A percentile compares a stretch with the other conserved stretches of the same genome.
Conservation (phyloP, 1,140 invertebrate species). For the Drosophila bifasciata region DNA sequence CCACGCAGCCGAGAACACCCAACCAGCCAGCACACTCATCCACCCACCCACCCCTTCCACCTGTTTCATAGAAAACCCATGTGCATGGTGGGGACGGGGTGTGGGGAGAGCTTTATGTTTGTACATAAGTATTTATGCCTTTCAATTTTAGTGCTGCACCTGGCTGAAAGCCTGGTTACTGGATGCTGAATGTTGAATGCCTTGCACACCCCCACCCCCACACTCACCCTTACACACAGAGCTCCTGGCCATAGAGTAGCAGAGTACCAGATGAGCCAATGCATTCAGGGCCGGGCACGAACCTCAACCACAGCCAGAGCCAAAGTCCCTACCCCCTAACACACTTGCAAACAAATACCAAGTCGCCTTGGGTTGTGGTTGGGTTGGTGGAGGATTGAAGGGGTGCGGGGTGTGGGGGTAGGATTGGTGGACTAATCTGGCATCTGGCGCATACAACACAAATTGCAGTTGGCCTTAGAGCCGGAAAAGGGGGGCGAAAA, state of each 20-base stretch:
- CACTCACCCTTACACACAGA: no score
- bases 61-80: neutral
- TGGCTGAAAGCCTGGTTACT: slow-evolving; percentile 11
- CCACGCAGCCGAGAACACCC: no score
- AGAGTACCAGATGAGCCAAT: slow-evolving; percentile 24
- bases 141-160: slow-evolving; percentile 43
- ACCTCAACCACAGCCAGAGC: slow-evolving; percentile 4
- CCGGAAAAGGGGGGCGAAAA: no score
- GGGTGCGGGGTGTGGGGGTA: no score
- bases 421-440: no score
- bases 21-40: neutral
- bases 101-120: slow-evolving; percentile 30
- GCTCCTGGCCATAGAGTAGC: no score
- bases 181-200: neutral
- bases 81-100: no score
- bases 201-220: no score
- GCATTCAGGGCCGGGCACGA: slow-evolving; percentile 38
- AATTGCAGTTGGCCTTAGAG: no score
- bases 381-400: no score
- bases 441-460: no score
- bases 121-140: slow-evolving; percentile 38
- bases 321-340: neutral
- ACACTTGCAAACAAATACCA: neutral
- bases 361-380: neutral
- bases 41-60: neutral